Conservation (phyloP, 2,888 invertebrate genomes). For the Polymixis flavicincta region DNA sequence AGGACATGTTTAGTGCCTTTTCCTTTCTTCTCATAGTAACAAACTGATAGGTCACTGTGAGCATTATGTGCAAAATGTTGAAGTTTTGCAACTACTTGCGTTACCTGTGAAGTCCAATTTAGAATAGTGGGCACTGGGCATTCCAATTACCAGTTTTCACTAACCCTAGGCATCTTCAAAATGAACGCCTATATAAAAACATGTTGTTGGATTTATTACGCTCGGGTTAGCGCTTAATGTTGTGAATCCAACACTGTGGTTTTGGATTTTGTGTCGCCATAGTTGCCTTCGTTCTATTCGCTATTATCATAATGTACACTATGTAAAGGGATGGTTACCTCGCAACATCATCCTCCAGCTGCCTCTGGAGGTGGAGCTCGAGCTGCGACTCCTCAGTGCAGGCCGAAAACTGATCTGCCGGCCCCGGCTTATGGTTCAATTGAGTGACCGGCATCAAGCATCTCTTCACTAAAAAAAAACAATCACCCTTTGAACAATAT, state of each 20-base stretch:
- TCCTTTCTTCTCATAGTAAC: background rate
- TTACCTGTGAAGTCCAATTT: background rate
- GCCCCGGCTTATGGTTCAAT: constrained; percentile 79
- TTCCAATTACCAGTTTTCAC: background rate
- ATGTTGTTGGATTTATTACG: background rate
- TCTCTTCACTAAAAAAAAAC: constrained; percentile 77
- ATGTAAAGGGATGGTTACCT: constrained; percentile 71
- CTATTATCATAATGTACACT: background rate
- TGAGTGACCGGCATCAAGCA: constrained; percentile 87
- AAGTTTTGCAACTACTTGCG: background rate
- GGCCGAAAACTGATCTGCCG: constrained; percentile 79
- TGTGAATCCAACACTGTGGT: background rate
- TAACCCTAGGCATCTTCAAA: background rate
- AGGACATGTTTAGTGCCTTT: background rate
- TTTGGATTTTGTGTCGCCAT: background rate
- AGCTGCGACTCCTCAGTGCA: constrained; percentile 82
- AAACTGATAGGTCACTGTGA: background rate
- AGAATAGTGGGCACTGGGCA: no score
- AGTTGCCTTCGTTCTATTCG: background rate
- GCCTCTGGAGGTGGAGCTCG: constrained; percentile 81
- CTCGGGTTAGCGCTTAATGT: background rate
- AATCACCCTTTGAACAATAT: background rate
- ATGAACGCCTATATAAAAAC: background rate
- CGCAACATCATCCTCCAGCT: constrained; percentile 86
- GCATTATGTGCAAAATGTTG: background rate